Base-by-base conservation (phyloP, 2,888 invertebrate species). In the Lacanobia oleracea region DNA sequence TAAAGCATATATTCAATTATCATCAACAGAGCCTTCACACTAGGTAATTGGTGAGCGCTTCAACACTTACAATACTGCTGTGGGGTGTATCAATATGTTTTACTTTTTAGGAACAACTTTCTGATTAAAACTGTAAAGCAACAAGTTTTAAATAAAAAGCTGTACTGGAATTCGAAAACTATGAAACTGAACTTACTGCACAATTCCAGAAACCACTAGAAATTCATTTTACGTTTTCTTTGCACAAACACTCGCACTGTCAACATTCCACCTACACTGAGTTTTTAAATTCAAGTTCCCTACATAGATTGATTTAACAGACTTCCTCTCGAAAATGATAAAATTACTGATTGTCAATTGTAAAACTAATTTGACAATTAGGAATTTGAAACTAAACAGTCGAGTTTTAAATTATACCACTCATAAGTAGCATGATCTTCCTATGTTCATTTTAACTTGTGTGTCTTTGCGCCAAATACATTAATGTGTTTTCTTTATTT, bases 1-100 rank as follows among this genome's bases (percentile, higher is more conserved):
- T 94, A 93, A 94, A 93, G 86, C 89, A 94, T 94, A 91, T 89
- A 93, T 94, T 94, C 93, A 94, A 93, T 94, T 94, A 94, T 93
- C 91, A 91, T 87, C 88, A 79, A 84, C 81, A 86, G 86, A 87
- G 88, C 92, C 91, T 93, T 94, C 94, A 91, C 91, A 91, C 91
- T 83, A 88, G 84, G 92, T 94, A 94, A 94, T 94, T 94, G 94
- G 93, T 90, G 87, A 89, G 91, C 84, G 90, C 89, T 88, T 92
- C 92, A 89, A 88, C 92, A 92, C 91, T 91, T 87, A 88, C 86
- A 80, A 79, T 81, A 77, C 68, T 62, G 37, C 66, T 45, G 45
- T 88, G 82, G 67, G 70, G 81, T 73, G 69, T 75, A 86, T 12
- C 45, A 84, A 89, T 79, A 62, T 59, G 23, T 83, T 73, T 16